phyloP scores from a whole-genome alignment of 2,113 vertebrate genomes.

The Lepus europaeus region DNA sequence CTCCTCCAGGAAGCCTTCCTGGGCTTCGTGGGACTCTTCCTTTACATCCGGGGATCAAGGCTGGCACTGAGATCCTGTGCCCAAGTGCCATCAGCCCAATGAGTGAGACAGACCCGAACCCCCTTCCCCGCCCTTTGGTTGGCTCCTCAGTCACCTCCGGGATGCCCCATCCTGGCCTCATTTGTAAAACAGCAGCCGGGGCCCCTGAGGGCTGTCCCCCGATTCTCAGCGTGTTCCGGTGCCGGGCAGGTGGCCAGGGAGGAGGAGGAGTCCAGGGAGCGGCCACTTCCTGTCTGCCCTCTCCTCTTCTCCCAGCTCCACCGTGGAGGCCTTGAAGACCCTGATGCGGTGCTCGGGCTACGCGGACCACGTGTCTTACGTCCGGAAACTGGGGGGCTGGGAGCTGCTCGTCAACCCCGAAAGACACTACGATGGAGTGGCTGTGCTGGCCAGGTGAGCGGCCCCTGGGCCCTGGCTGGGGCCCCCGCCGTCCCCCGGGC shows the following conservation, averaged over 20 bases:
- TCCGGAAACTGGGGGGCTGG: conserved; percentile 62
- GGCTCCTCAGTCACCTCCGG: rapidly evolving
- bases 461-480: rapidly evolving
- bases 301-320: not conserved
- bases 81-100: not conserved
- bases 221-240: not conserved
- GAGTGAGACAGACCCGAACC: not conserved
- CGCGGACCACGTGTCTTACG: not conserved
- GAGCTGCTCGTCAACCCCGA: conserved; percentile 36
- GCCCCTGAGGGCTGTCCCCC: not conserved
- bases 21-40: not conserved
- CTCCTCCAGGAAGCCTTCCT: not conserved
- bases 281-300: not conserved
- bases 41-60: not conserved
- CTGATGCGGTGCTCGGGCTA: conserved; percentile 60
- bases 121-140: too few relatives aligned
- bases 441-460: conserved; percentile 72
- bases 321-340: conserved; percentile 58
- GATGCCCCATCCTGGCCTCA: not conserved
- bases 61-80: not conserved
- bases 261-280: not conserved
- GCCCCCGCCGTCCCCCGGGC: rapidly evolving
- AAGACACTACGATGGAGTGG: conserved; percentile 45
- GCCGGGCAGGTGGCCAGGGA: rapidly evolving
- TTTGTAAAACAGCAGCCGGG: not conserved